These are phyloP conservation scores for Ciona savignyi DNA, from an alignment of 23 tunicate species.

Conservation along the genomic window DNA sequence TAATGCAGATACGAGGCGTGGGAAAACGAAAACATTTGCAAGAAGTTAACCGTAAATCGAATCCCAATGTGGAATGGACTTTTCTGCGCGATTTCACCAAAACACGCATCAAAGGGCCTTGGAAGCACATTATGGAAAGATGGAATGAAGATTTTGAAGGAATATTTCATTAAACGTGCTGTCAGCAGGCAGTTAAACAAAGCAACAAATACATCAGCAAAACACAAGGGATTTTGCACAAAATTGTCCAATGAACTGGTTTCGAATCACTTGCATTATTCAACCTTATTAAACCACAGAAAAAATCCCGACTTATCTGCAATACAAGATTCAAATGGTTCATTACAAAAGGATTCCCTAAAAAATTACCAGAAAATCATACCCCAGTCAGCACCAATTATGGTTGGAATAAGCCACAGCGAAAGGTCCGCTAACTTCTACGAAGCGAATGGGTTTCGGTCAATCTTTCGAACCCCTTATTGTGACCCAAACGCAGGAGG, in stretches of 20 bases:
- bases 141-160: slow-evolving; percentile 36
- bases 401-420: slow-evolving; percentile 70
- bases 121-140: slow-evolving; percentile 52
- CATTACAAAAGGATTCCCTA: not conserved
- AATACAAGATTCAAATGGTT: not conserved
- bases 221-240: not conserved
- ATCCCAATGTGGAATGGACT: slow-evolving; percentile 83
- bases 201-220: not conserved
- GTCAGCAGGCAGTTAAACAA: no score
- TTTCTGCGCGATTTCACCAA: slow-evolving; percentile 62
- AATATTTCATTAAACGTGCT: slow-evolving; percentile 18
- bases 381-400: slow-evolving; percentile 20
- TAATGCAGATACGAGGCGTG: slow-evolving; percentile 75
- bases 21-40: slow-evolving; percentile 53
- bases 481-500: slow-evolving; percentile 7
- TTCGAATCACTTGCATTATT: no score
- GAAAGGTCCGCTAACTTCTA: slow-evolving; percentile 48
- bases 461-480: slow-evolving; percentile 41
- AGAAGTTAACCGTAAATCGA: slow-evolving; percentile 13
- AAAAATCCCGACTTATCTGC: no score
- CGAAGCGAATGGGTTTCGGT: slow-evolving; percentile 53
- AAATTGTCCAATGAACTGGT: slow-evolving; percentile 12
- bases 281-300: no score
- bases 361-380: not conserved
- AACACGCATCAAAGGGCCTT: slow-evolving; percentile 50